Conservation (phyloP, 2,888 invertebrate species). For the Folsomia candida region DNA sequence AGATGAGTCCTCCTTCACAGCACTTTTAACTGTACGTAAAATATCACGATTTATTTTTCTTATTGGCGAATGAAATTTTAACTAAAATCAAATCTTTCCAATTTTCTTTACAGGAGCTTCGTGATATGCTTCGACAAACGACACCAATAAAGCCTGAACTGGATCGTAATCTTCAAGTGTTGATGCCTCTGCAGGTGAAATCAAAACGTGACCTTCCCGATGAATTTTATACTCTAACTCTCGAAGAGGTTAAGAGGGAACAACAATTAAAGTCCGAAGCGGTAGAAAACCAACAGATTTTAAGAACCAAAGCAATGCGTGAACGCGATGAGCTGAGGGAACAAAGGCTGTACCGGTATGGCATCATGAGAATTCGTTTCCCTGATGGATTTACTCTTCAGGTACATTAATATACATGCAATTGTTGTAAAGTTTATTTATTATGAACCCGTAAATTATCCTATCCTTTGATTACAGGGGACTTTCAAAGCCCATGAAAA, state of each 20-base stretch:
- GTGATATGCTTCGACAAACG: conserved; percentile 74
- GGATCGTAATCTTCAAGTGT: conserved; percentile 81
- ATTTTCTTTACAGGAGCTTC: conserved; percentile 58
- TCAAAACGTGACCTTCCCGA: conserved; percentile 69
- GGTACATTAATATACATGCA: conserved; percentile 56
- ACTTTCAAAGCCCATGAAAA: conserved; percentile 84
- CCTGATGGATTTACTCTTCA: conserved; percentile 81
- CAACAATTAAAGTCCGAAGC: conserved; percentile 72
- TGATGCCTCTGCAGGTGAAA: conserved; percentile 73
- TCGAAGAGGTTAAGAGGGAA: conserved; percentile 81
- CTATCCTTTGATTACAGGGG: conserved; percentile 62
- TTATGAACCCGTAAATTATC: background rate
- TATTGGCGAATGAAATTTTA: background rate
- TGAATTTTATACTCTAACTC: conserved; percentile 77
- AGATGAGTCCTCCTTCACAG: conserved; percentile 26
- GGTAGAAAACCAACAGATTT: conserved; percentile 74
- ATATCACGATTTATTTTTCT: background rate
- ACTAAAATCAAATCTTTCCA: background rate
- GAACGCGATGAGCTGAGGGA: conserved; percentile 82
- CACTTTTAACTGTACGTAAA: conserved; percentile 36
- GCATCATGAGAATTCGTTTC: conserved; percentile 77
- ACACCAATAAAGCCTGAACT: conserved; percentile 79
- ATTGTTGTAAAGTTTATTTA: conserved; percentile 7
- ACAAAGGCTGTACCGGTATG: conserved; percentile 70
- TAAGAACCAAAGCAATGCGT: conserved; percentile 92